Evolutionary conservation across 35 echinoderm and acorn worm genomes (phyloP), one percentile per base, ranked within the genome.

Genomic region (Chiridota heheva): DNA sequence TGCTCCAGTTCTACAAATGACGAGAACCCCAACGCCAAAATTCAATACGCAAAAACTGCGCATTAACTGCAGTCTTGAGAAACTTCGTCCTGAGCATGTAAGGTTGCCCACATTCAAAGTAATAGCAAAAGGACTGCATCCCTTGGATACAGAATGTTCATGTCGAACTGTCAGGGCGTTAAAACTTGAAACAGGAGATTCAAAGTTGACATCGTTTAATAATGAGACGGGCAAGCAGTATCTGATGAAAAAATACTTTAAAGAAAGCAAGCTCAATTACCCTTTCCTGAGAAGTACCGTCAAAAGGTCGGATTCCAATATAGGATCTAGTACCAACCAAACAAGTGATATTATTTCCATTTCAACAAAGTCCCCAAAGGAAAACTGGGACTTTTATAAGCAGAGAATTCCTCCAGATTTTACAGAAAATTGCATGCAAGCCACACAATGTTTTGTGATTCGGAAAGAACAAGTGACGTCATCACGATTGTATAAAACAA

Each of bases 381-480:
- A n/a, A n/a, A n/a, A n/a, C n/a, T n/a, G n/a, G n/a, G n/a, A n/a
- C n/a, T 82, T 66, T 60, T 89, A 71, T 33, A 89, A 63, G 60
- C 47, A 72, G 18, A 44, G 87, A 1, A 7, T 82, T 40, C 87
- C 87, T 1, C 6, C 39, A 2, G 78, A 82, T 61, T 89, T 89
- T 63, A 36, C 31, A 20, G 77, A 69, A 34, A 29, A 44, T 25
- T 89, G 87, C 42, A 46, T 76, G 44, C 48, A 75, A 36, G 78
- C 87, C 3, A 65, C 39, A 20, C 42, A 67, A 40, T 80, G 77
- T 56, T 89, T 89, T 89, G 87, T 89, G 3, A 66, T 89, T 7
- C 16, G 70, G n/a, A 89, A 89, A 41, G 87, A 89, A 58, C 79
- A 89, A 0, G 59, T 89, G 4, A 89, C 78, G 1, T 82, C 78